Evolutionary conservation across 64 coral and sea anemone genomes (phyloP), one percentile per base, ranked within the genome.

Genomic region (Pocillopora verrucosa): DNA sequence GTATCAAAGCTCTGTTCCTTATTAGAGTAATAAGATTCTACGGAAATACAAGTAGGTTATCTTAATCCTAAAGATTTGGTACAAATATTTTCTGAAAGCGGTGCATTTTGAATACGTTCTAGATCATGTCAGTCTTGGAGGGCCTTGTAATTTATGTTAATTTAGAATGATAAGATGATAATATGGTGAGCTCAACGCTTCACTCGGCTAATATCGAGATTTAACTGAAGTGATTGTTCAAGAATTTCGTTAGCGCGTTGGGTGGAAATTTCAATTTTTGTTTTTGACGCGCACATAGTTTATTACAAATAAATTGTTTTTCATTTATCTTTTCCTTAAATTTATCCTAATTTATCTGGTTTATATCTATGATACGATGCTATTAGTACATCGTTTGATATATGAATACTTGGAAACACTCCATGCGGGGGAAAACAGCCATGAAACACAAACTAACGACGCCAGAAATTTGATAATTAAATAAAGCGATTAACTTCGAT

Each of bases 311-410:
- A 70, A 2, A 58, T 5, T n/a, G 19, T 84, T 56, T 56, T 84
- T 56, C 17, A 13, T 58, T 70, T 72, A 84, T 72, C 37, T 10
- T 84, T 84, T 65, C 30, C 30, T 30, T 30, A 30, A 30, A 30
- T 30, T 30, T 30, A 30, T 30, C 30, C 30, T 70, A 70, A 70
- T 84, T 70, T 15, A 38, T 35, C 63, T n/a, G 68, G 36, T 36
- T 72, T 5, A 35, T 51, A 51, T 51, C 41, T 51, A 51, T 51
- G 7, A 51, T 51, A 45, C 70, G 56, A 69, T 57, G 10, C 35
- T 70, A 72, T 84, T 84, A 79, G 56, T 79, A 56, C 63, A 72
- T 65, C 6, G 62, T 83, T 65, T 79, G 34, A 65, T 15, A 34
- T 34, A 15, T 34, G 5, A n/a, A 70, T 57, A 72, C 16, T n/a